phyloP scores from a whole-genome alignment of 1,140 invertebrate genomes.

The Pogonognathellus flavescens region DNA sequence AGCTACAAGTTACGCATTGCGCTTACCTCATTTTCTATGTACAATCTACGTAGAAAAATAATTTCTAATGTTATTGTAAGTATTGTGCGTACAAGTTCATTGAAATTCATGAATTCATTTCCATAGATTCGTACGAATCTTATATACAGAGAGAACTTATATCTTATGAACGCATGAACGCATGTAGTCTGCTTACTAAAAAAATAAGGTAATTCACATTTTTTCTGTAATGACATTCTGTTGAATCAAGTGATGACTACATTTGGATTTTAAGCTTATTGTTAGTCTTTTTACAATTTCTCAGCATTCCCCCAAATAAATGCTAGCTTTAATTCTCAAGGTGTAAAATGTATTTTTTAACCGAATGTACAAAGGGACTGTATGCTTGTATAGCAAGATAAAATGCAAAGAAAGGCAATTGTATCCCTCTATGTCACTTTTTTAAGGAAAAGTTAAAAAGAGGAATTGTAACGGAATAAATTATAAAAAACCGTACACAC shows the following conservation, averaged over 20 bases:
- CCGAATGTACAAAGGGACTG: not conserved
- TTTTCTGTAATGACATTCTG: slow-evolving; percentile 9
- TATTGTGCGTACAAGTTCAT: not conserved
- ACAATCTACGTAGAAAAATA: too few species aligned
- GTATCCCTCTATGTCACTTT: slow-evolving; percentile 1
- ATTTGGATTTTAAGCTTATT: slow-evolving; percentile 35
- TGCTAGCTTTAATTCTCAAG: not conserved
- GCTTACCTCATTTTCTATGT: too few species aligned
- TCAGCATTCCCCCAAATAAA: not conserved
- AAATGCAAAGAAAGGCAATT: not conserved
- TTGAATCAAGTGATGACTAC: slow-evolving; percentile 44
- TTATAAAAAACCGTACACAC: slow-evolving; percentile 16
- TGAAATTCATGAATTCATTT: not conserved
- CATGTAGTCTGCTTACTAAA: not conserved
- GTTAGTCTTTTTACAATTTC: not conserved
- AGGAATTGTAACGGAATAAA: slow-evolving; percentile 51
- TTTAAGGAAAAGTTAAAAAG: slow-evolving; percentile 38
- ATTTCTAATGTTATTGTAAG: too few species aligned
- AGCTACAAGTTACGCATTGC: too few species aligned
- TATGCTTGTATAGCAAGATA: not conserved
- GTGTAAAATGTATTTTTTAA: not conserved
- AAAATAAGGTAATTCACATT: not conserved
- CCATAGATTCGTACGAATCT: too few species aligned
- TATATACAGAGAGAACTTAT: too few species aligned
- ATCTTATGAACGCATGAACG: not conserved